Percentiles rank a stretch among this genome's conserved stretches.
These are phyloP conservation scores for Theristus sp. DNA, from an alignment of 2,888 invertebrate species.

Conservation along the genomic window DNA sequence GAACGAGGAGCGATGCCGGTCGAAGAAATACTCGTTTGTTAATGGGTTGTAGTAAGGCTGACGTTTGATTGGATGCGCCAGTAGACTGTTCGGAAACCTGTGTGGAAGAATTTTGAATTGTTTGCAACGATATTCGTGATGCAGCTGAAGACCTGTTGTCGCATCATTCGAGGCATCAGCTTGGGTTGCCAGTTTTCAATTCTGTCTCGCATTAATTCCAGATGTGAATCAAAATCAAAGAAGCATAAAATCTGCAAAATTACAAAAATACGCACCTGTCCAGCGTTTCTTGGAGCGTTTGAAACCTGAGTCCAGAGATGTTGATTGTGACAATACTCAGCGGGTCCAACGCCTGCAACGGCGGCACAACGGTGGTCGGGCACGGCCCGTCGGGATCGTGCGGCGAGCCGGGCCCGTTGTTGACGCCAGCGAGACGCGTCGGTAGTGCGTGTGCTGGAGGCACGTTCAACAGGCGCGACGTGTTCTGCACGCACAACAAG, in stretches of 20 bases:
- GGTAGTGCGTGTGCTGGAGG: no score
- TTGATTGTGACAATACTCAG: conserved; percentile 20
- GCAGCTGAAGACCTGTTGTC: no score
- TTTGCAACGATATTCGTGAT: background rate
- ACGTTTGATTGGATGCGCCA: conserved; percentile 21
- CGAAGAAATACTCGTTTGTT: conserved; percentile 25
- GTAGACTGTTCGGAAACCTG: conserved; percentile 20
- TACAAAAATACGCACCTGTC: conserved; percentile 10
- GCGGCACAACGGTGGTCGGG: background rate
- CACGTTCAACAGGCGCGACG: no score
- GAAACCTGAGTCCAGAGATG: conserved; percentile 23
- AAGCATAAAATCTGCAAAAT: background rate
- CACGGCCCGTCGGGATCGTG: background rate
- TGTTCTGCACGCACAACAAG: no score
- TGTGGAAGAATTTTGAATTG: background rate
- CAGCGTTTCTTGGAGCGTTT: conserved; percentile 21
- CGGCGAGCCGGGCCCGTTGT: no score
- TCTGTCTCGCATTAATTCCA: no score
- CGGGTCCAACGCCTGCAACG: no score
- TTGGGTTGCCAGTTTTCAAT: no score
- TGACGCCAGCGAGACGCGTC: no score
- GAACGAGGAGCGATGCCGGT: conserved; percentile 28
- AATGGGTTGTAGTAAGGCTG: conserved; percentile 16
- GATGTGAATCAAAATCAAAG: no score
- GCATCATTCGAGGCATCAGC: no score